These are phyloP conservation scores for Mizuhopecten yessoensis DNA, from an alignment of 1,140 invertebrate genomes.

Conservation along the genomic window DNA sequence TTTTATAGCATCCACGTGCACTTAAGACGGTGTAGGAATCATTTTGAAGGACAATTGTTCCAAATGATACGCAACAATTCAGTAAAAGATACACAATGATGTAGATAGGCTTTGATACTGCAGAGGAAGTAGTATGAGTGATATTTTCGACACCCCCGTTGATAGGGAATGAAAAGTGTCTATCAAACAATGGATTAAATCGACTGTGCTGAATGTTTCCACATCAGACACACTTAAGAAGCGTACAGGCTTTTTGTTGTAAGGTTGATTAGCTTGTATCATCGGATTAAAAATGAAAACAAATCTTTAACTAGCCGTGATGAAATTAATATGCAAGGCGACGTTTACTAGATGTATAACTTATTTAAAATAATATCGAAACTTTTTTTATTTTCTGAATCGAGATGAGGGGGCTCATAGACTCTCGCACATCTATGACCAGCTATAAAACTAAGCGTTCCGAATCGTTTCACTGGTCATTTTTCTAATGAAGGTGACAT, in stretches of 20 bases:
- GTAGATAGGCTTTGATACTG: neutral
- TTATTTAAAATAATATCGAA: too few relatives aligned
- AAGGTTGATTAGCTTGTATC: neutral
- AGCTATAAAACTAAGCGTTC: too few relatives aligned
- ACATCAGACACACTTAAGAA: neutral
- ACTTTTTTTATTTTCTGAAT: too few relatives aligned
- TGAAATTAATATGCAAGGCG: too few relatives aligned
- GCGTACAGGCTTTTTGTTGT: neutral
- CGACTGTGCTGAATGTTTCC: neutral
- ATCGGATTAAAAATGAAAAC: neutral
- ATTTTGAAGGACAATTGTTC: neutral
- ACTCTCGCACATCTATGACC: too few relatives aligned
- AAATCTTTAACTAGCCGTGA: neutral
- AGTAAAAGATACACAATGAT: neutral
- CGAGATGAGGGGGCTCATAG: too few relatives aligned
- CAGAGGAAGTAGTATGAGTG: neutral
- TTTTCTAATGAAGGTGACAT: too few relatives aligned
- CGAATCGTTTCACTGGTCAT: too few relatives aligned
- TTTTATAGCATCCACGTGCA: constrained; percentile 22
- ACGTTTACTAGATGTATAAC: too few relatives aligned
- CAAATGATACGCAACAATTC: neutral
- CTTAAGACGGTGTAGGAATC: neutral
- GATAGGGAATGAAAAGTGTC: neutral
- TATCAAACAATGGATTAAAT: neutral
- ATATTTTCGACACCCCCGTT: neutral